Evolutionary conservation across 2,113 vertebrate genomes (phyloP), one percentile per base, ranked within the genome.

Genomic region (Scatophagus argus): DNA sequence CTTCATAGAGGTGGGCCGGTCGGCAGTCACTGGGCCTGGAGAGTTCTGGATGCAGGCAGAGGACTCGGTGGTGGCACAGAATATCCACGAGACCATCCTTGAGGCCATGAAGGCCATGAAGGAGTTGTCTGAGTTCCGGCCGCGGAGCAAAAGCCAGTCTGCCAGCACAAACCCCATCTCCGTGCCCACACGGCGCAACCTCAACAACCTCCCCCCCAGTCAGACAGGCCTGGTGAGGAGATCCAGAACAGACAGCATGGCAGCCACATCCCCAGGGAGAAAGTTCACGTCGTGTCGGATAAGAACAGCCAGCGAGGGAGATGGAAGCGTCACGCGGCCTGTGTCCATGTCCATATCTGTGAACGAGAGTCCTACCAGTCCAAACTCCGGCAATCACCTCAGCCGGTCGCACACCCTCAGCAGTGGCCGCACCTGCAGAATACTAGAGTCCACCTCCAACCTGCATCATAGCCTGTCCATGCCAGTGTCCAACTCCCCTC

Each of bases 41-140:
- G 98, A 99, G 92, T 96, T 99, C 72, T 99, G 98, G 98, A 99
- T 99, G 96, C 98, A 99, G 88, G 98, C 96, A 0, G 98, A 99
- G 84, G 98, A 99, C 92, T 95, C 95, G 0, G 98, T 99, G 89
- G 98, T 99, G 86, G 98, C 98, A 1, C 98, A 99, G 91, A 98
- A 98, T 92, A 99, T 99, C 90, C 98, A 99, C 17, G 98, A 99
- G 93, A 99, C 98, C 56, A 98, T 99, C 79, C 90, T 99, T 63
- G 97, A 98, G 86, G 97, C 98, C 32, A 99, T 99, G 98, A 97
- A 96, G 74, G 97, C 97, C 5, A 95, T 99, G 91, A 97, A 97
- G 87, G 98, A 99, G 92, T 95, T 97, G 51, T 96, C 96, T 1
- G 98, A 98, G 91, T 99, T 98, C 88, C 94, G 98, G 65, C 98